phyloP scores from a whole-genome alignment of 1,140 invertebrate genomes.

The Anthonomus grandis region DNA sequence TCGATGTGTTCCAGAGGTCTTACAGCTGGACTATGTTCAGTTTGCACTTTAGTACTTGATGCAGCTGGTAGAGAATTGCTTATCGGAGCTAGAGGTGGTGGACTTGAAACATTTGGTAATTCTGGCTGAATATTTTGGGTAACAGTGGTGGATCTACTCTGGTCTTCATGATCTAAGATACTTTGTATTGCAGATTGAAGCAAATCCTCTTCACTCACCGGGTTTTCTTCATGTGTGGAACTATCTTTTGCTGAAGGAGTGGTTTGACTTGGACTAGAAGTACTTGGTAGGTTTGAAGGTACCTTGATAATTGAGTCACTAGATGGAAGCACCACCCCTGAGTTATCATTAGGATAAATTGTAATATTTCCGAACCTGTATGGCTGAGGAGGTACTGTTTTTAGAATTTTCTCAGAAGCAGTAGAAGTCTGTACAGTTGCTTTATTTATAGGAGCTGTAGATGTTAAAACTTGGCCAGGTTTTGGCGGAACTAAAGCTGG shows the following conservation, averaged over 20 bases:
- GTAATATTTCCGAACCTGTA: conserved; percentile 6
- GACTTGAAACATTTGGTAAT: neutral
- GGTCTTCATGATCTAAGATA: conserved; percentile 7
- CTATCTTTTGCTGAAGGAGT: neutral
- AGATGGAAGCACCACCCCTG: neutral
- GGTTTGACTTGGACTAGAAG: neutral
- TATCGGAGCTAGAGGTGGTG: conserved; percentile 1
- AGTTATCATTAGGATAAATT: conserved; percentile 2
- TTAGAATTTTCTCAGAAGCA: neutral
- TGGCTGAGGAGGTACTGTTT: neutral
- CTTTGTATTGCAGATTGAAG: conserved; percentile 13
- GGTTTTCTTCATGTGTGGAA: neutral
- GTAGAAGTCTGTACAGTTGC: conserved; percentile 5
- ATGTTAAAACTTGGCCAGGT: conserved; percentile 6
- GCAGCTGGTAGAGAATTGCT: neutral
- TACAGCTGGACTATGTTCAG: neutral
- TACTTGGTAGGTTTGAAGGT: neutral
- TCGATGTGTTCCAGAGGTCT: conserved; percentile 22
- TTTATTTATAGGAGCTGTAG: conserved; percentile 14
- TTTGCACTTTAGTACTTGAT: neutral
- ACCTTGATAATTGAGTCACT: neutral
- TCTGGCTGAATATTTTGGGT: neutral
- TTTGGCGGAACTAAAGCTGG: neutral
- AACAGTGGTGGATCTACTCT: neutral
- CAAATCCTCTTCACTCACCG: conserved; percentile 8